Base-by-base conservation (phyloP, 2,888 invertebrate genomes). In the Boloria selene region DNA sequence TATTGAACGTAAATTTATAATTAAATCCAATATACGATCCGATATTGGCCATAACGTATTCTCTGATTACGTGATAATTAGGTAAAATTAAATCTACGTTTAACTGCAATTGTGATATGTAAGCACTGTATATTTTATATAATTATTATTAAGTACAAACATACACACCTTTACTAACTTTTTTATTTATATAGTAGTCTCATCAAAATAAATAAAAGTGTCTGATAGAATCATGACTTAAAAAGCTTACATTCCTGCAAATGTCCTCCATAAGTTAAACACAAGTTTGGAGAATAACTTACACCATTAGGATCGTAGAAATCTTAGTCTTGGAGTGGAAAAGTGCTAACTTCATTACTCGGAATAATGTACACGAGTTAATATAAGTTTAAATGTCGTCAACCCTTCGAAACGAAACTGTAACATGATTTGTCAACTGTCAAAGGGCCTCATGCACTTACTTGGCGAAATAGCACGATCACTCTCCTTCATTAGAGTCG, bases 361-460 rank as follows among this genome's bases (percentile, higher is more conserved):
- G n/a, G 44, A 56, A 56, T 79, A 80, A 74, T 75, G 22, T 45
- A 49, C 54, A 55, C 17, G 54, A 38, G 54, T 62, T 54, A 61
- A 45, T 75, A 79, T 75, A 74, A 75, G 74, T 78, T 83, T 79
- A 78, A 72, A 73, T 76, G 76, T 78, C 77, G 77, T 81, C 81
- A 74, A 75, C 73, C 76, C 75, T 74, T 72, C 73, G 77, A 76
- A 85, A 83, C 83, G 82, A 84, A 84, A 86, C 86, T 80, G 85
- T 84, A 85, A 85, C 77, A 81, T 82, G 83, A 89, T 87, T 87
- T 87, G 81, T 86, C 86, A 87, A 79, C 75, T 79, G 82, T 81
- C 82, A 79, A 70, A 72, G 72, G 63, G 72, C 75, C 58, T 62
- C 64, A 65, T 67, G 47, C 65, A 52, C 61, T 71, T 67, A 67